Evolutionary conservation across 1,140 invertebrate species (phyloP), one percentile per base, ranked within the genome.

Genomic region (Phocides pigmalion): DNA sequence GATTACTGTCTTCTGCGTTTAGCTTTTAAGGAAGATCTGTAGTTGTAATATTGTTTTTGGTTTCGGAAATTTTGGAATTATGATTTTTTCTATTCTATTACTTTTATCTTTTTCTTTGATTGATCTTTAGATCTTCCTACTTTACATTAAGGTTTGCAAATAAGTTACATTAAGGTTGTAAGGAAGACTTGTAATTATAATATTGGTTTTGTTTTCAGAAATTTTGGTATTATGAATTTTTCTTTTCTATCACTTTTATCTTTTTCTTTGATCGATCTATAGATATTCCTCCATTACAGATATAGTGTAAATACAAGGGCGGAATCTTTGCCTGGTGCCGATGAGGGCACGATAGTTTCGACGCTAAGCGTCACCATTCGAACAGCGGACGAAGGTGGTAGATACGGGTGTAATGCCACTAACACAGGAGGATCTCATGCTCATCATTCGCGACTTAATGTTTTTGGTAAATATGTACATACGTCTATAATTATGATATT

Each of bases 281-380:
- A n/a, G n/a, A 47, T 32, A 6, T 46, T 50, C 42, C 1, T 50
- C 14, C 3, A 42, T 66, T 76, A 64, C 51, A 90, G 88, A 35
- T 90, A 89, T 62, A 89, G 74, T 70, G 82, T 91, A 61, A 90
- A 82, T 74, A 91, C 88, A 53, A 84, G 88, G 76, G 88, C 86
- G 16, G 88, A 90, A 68, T 66, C 82, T 8, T 51, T 89, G 16
- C 74, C 83, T 16, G 80, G 79, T 16, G 81, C 76, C 44, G 87
- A 89, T 58, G 87, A 91, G 72, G 85, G 88, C 3, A 81, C 80
- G 4, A 88, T 89, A 64, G 84, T 90, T 32, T 89, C 88, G n/a
- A 88, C 82, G 22, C 64, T 90, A 32, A 90, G 82, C 71, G 79
- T 90, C 15, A 89, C 84, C 12, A 83, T 90, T n/a, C 66, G 87